A percentile compares a stretch with the other conserved stretches of the same genome.
These are phyloP conservation scores for Melanargia galathea DNA, from an alignment of 2,888 invertebrate species.

Conservation along the genomic window DNA sequence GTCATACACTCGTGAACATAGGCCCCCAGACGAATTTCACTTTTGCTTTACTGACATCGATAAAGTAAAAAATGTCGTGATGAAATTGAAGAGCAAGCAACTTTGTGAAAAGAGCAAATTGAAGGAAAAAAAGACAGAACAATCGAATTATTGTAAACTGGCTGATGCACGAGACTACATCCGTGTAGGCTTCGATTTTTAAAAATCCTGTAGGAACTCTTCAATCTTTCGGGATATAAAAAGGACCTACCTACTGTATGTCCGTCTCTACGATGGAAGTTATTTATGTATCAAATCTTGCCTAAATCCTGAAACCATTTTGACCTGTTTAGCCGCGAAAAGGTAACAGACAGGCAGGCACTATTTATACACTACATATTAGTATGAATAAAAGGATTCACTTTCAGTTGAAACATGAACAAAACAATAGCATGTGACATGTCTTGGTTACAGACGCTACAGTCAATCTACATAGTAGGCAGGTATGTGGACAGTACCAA, in stretches of 20 bases:
- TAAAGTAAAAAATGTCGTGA: not conserved
- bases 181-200: too few relatives aligned
- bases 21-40: slow-evolving; percentile 1
- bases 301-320: too few relatives aligned
- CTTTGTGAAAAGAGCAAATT: not conserved
- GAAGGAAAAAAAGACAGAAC: not conserved
- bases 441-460: too few relatives aligned
- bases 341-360: too few relatives aligned
- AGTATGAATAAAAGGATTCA: not conserved
- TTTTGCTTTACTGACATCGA: slow-evolving; percentile 8
- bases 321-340: too few relatives aligned
- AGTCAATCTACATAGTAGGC: slow-evolving; percentile 9
- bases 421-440: slow-evolving; percentile 4
- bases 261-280: too few relatives aligned
- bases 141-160: not conserved
- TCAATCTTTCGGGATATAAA: too few relatives aligned
- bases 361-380: too few relatives aligned
- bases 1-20: not conserved
- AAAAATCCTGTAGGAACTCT: too few relatives aligned
- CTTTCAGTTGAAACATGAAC: slow-evolving; percentile 7
- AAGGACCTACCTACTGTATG: too few relatives aligned
- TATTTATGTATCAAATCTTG: too few relatives aligned
- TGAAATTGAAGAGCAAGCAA: not conserved
- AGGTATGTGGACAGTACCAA: slow-evolving; percentile 28
- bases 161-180: too few relatives aligned